phyloP scores from a whole-genome alignment of 2,888 invertebrate species.

The Leptinotarsa tumamoca region DNA sequence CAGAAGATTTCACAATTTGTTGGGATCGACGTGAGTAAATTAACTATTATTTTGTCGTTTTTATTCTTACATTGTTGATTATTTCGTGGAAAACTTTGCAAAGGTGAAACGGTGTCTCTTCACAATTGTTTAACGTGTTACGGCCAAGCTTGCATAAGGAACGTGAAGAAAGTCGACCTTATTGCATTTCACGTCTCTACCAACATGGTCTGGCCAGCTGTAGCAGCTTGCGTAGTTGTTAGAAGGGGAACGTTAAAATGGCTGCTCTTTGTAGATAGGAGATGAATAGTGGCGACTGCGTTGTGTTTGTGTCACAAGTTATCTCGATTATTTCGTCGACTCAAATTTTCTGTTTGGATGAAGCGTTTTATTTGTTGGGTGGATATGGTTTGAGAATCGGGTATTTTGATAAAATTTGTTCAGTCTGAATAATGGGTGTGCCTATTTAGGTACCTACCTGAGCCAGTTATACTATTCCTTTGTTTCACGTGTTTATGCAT shows the following conservation, averaged over 20 bases:
- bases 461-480: no score
- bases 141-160: conserved; percentile 69
- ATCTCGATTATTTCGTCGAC: not conserved
- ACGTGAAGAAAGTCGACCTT: conserved; percentile 72
- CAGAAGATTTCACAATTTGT: conserved; percentile 76
- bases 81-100: conserved; percentile 31
- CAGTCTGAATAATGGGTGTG: not conserved
- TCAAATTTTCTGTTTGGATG: not conserved
- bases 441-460: no score
- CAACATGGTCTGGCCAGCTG: conserved; percentile 40
- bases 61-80: conserved; percentile 25
- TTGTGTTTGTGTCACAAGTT: not conserved
- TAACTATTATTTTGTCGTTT: conserved; percentile 32
- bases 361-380: not conserved
- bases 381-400: not conserved
- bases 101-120: conserved; percentile 32
- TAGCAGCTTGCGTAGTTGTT: conserved; percentile 36
- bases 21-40: conserved; percentile 74
- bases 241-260: conserved; percentile 45
- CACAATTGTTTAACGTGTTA: conserved; percentile 63
- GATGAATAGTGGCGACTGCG: not conserved
- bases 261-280: conserved; percentile 37
- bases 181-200: conserved; percentile 63
- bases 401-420: not conserved
- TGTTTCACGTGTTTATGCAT: no score